phyloP scores from a whole-genome alignment of 1,140 invertebrate species.

The Hypothenemus hampei region DNA sequence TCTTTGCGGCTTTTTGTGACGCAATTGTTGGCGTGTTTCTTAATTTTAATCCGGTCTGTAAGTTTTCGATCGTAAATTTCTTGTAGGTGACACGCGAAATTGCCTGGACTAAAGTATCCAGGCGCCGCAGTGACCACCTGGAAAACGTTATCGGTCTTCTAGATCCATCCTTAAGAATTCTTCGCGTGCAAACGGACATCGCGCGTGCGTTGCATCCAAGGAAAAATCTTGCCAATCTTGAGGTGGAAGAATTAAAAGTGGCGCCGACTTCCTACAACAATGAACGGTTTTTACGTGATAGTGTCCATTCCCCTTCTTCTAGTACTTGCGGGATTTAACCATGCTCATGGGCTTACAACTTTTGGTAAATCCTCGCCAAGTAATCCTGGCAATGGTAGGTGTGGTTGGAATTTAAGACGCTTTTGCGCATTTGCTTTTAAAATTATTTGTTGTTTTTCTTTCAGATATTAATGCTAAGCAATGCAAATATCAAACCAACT shows the following conservation, averaged over 20 bases:
- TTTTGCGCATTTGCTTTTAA: background rate
- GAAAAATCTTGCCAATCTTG: too few species aligned
- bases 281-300: constrained; percentile 45
- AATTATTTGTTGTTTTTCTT: background rate
- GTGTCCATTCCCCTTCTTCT: constrained; percentile 43
- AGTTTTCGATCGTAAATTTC: background rate
- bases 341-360: constrained; percentile 44
- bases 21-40: constrained; percentile 38
- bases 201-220: background rate
- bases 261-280: constrained; percentile 23
- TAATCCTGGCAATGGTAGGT: background rate
- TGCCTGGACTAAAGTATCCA: constrained; percentile 15
- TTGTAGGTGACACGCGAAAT: background rate
- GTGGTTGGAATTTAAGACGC: background rate
- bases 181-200: constrained; percentile 30
- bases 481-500: constrained; percentile 38
- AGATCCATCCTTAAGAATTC: constrained; percentile 36
- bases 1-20: constrained; percentile 30
- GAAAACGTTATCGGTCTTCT: constrained; percentile 33
- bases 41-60: constrained; percentile 24
- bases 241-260: background rate
- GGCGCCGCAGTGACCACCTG: constrained; percentile 35
- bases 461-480: constrained; percentile 22
- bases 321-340: constrained; percentile 43
- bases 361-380: constrained; percentile 40